Conservation (phyloP, 2,888 invertebrate genomes). For the Nymphalis c-album region DNA sequence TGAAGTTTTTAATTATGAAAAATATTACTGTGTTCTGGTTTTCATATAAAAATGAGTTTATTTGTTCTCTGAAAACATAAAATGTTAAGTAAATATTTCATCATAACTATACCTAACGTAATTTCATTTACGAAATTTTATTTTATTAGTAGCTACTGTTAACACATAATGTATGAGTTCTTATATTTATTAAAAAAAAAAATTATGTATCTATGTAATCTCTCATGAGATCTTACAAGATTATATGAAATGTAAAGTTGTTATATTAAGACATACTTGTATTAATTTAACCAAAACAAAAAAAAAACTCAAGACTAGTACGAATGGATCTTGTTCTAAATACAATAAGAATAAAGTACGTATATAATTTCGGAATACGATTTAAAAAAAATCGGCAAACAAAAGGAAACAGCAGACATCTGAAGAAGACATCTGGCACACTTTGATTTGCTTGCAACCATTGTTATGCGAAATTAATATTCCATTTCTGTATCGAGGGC, state of each 20-base stretch:
- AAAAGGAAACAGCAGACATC: slow-evolving; percentile 65
- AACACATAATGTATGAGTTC: no score
- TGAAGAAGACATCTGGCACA: slow-evolving; percentile 76
- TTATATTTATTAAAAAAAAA: no score
- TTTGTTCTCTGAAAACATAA: no score
- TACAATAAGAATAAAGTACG: not conserved
- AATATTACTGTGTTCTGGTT: slow-evolving; percentile 6
- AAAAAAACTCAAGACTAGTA: no score
- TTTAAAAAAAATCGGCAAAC: slow-evolving; percentile 64
- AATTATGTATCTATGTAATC: not conserved
- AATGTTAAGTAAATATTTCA: no score
- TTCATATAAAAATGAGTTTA: no score
- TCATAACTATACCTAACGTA: not conserved
- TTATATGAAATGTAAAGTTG: not conserved
- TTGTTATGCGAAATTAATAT: slow-evolving; percentile 81
- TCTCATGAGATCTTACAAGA: not conserved
- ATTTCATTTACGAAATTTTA: no score
- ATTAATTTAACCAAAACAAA: no score
- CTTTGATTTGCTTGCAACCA: slow-evolving; percentile 78
- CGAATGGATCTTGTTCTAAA: no score
- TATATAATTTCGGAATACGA: slow-evolving; percentile 43
- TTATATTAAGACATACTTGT: no score
- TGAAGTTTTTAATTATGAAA: slow-evolving; percentile 23
- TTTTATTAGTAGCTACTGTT: no score
- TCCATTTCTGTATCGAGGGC: slow-evolving; percentile 76